Evolutionary conservation across 2,888 invertebrate species (phyloP).

Genomic region (Conops quadrifasciatus): DNA sequence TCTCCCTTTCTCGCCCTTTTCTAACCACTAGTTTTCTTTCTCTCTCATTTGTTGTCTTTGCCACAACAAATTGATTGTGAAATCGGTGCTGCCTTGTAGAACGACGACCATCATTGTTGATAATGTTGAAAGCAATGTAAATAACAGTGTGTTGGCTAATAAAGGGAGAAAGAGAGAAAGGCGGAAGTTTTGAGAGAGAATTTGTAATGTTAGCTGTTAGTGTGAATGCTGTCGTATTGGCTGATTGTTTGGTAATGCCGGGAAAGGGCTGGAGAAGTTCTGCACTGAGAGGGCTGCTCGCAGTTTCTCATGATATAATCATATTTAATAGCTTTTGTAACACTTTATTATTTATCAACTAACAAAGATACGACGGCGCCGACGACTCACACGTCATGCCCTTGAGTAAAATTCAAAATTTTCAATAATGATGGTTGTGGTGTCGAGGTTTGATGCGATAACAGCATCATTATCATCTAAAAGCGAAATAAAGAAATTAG

Average conservation of each 20-base stretch:
- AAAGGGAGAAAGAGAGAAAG: background rate
- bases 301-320: background rate
- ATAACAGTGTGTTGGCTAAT: background rate
- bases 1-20: background rate
- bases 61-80: constrained; percentile 30
- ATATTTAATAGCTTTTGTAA: background rate
- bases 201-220: no score
- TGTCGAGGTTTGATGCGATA: no score
- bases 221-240: background rate
- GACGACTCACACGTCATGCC: background rate
- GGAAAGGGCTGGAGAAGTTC: no score
- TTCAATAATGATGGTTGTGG: background rate
- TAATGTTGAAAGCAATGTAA: constrained; percentile 10
- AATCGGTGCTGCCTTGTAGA: constrained; percentile 3
- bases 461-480: no score
- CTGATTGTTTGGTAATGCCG: no score
- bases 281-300: no score
- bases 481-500: no score
- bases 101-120: constrained; percentile 12
- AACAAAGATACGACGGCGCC: no score
- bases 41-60: constrained; percentile 8
- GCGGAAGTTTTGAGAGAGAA: background rate
- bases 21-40: background rate
- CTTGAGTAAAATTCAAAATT: background rate
- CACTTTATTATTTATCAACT: no score